Percentiles rank a stretch among this genome's conserved stretches.
Evolutionary conservation across 2,113 vertebrate species (phyloP).

Genomic region (Natator depressus): DNA sequence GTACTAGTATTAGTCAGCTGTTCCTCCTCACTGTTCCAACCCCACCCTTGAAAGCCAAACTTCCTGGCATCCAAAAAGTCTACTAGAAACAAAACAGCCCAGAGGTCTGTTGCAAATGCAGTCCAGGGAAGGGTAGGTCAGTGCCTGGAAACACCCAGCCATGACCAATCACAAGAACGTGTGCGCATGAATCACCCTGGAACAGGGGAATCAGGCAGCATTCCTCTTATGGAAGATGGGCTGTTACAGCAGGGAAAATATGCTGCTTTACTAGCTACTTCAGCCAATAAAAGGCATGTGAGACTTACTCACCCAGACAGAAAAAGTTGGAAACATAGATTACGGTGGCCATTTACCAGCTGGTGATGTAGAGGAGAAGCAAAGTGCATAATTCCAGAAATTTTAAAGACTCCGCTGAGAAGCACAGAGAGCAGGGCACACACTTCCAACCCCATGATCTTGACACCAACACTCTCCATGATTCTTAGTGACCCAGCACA

Average conservation of each 20-base stretch:
- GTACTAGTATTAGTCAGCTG: conserved; percentile 32
- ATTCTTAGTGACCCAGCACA: neutral
- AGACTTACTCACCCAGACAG: neutral
- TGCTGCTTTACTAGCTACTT: neutral
- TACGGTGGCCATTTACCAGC: neutral
- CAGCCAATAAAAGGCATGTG: neutral
- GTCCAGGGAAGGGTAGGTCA: neutral
- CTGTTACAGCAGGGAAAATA: neutral
- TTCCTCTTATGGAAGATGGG: accelerated
- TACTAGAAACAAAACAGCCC: conserved; percentile 8
- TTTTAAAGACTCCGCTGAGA: neutral
- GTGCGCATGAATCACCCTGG: conserved; percentile 38
- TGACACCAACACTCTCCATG: neutral
- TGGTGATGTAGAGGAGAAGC: neutral
- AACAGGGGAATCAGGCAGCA: neutral
- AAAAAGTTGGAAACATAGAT: conserved; percentile 5
- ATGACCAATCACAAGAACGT: conserved; percentile 16
- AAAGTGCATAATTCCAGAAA: neutral
- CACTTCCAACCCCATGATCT: neutral
- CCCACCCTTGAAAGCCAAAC: conserved; percentile 43
- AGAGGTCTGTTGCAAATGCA: conserved; percentile 16
- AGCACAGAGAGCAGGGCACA: accelerated
- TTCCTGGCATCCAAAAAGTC: conserved; percentile 27
- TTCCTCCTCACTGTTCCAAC: conserved; percentile 32
- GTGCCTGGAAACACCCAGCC: conserved; percentile 1